A percentile compares a stretch with the other conserved stretches of the same genome.
Conservation (phyloP, 2,888 invertebrate genomes). For the Zygaena filipendulae region DNA sequence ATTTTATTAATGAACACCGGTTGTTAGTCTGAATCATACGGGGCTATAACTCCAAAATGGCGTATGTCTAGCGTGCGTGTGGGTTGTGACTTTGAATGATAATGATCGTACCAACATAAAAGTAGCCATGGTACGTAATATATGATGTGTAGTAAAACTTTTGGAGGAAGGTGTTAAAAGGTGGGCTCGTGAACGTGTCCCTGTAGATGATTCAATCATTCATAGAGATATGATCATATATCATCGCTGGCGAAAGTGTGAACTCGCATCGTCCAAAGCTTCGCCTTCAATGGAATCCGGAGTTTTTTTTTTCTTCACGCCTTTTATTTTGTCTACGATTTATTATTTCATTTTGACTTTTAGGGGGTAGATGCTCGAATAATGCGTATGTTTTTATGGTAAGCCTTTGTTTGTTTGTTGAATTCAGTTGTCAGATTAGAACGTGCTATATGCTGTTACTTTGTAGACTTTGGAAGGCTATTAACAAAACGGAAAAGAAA, state of each 20-base stretch:
- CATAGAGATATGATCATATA: conserved; percentile 62
- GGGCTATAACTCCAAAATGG: too few species aligned
- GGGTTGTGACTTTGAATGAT: conserved; percentile 61
- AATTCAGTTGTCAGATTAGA: conserved; percentile 24
- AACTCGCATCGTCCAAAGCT: conserved; percentile 32
- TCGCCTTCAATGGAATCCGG: conserved; percentile 38
- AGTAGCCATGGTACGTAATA: conserved; percentile 57
- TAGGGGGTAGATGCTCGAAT: conserved; percentile 19
- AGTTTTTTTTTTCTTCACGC: conserved; percentile 32
- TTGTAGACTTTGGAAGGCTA: conserved; percentile 22
- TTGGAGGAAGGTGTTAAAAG: conserved; percentile 63
- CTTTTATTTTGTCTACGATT: conserved; percentile 42
- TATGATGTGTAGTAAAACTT: conserved; percentile 62
- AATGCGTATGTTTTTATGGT: conserved; percentile 21
- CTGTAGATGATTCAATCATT: conserved; percentile 64
- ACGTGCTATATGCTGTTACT: conserved; percentile 21
- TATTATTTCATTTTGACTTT: conserved; percentile 32
- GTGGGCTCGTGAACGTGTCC: conserved; percentile 53
- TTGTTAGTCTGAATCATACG: too few species aligned
- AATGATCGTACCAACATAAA: conserved; percentile 64
- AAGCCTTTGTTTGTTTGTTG: conserved; percentile 24
- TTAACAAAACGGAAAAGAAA: conserved; percentile 1
- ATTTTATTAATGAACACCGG: too few species aligned
- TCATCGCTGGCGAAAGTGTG: conserved; percentile 61
- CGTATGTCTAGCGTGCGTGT: conserved; percentile 43